phyloP scores from a whole-genome alignment of 2,888 invertebrate species.

The Eupithecia tripunctaria region DNA sequence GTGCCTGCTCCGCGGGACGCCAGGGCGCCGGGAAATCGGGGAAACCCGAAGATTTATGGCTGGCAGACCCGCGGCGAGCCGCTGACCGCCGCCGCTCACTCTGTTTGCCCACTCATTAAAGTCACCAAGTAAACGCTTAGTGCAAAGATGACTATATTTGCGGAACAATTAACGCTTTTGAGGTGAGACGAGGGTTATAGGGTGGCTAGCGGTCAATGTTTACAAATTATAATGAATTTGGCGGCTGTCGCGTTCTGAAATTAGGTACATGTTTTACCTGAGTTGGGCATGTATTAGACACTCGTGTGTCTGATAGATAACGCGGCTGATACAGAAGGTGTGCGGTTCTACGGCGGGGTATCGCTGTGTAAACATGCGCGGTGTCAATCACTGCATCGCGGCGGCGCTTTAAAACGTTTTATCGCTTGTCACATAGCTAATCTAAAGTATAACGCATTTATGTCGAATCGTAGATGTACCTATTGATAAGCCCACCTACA shows the following conservation, averaged over 20 bases:
- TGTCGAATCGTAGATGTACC: slow-evolving; percentile 80
- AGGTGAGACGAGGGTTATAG: slow-evolving; percentile 79
- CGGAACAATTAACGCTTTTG: slow-evolving; percentile 80
- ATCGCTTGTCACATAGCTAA: slow-evolving; percentile 80
- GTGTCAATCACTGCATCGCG: slow-evolving; percentile 78
- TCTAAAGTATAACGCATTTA: slow-evolving; percentile 82
- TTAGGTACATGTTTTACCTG: slow-evolving; percentile 49
- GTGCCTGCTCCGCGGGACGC: slow-evolving; percentile 67
- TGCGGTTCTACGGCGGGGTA: slow-evolving; percentile 66
- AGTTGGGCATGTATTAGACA: slow-evolving; percentile 51
- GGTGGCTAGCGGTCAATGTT: slow-evolving; percentile 66
- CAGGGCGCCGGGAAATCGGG: slow-evolving; percentile 71
- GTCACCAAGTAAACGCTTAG: slow-evolving; percentile 80
- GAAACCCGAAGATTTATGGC: slow-evolving; percentile 82
- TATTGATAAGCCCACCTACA: slow-evolving; percentile 82
- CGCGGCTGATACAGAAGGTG: slow-evolving; percentile 71
- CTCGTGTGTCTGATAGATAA: slow-evolving; percentile 73
- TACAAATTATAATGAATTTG: slow-evolving; percentile 58
- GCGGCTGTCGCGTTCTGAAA: slow-evolving; percentile 41
- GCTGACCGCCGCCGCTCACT: slow-evolving; percentile 64
- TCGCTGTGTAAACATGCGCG: slow-evolving; percentile 74
- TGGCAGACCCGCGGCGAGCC: slow-evolving; percentile 70
- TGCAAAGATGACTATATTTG: slow-evolving; percentile 83
- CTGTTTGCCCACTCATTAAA: slow-evolving; percentile 83
- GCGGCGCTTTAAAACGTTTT: slow-evolving; percentile 82